These are phyloP conservation scores for Amblyjoppa proteus DNA, from an alignment of 2,888 invertebrate species.

Conservation along the genomic window DNA sequence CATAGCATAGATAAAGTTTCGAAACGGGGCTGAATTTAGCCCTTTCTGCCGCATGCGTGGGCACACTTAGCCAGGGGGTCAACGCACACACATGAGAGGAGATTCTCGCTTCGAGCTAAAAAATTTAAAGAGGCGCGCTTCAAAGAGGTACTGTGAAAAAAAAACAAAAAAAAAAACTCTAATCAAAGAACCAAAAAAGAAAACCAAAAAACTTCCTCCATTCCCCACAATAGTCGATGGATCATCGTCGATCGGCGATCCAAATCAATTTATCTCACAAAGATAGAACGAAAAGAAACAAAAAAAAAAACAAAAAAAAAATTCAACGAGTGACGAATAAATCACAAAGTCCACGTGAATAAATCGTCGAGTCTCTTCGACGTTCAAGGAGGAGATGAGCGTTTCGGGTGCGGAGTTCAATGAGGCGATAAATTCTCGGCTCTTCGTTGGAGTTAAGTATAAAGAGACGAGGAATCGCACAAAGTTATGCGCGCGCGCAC, in stretches of 20 bases:
- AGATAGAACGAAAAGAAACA: not conserved
- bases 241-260: not conserved
- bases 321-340: not conserved
- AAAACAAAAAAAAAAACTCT: too few relatives aligned
- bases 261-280: not conserved
- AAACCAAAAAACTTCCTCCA: too few relatives aligned
- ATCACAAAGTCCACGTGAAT: conserved; percentile 23
- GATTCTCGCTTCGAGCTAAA: conserved; percentile 48
- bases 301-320: not conserved
- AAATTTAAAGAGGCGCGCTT: conserved; percentile 38
- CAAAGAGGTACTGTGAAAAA: not conserved
- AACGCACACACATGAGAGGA: conserved; percentile 44
- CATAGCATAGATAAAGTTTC: not conserved
- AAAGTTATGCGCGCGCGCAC: conserved; percentile 46
- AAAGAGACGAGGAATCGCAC: conserved; percentile 45
- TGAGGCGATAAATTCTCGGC: conserved; percentile 57
- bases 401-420: conserved; percentile 51
- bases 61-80: conserved; percentile 50
- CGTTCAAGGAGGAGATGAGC: conserved; percentile 28
- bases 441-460: conserved; percentile 8
- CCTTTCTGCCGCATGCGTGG: conserved; percentile 56
- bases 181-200: too few relatives aligned
- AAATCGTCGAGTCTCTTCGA: conserved; percentile 25
- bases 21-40: conserved; percentile 21
- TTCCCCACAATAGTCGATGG: not conserved